phyloP scores from a whole-genome alignment of 2,888 invertebrate genomes.

The Agriotes lineatus region DNA sequence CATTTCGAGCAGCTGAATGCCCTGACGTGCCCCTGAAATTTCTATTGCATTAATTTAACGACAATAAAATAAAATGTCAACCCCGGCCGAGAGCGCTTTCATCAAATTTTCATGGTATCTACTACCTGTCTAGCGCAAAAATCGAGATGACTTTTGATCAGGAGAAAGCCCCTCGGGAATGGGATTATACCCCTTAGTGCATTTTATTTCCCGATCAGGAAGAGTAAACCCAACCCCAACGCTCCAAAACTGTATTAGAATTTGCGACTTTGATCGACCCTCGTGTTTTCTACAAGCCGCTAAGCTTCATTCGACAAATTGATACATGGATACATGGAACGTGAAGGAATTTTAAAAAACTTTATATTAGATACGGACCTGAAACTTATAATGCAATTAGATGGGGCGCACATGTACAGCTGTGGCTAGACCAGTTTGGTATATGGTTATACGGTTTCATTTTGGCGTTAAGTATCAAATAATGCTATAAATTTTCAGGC shows the following conservation, averaged over 20 bases:
- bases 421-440: too few relatives aligned
- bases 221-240: conserved; percentile 41
- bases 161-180: conserved; percentile 44
- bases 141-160: conserved; percentile 49
- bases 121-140: conserved; percentile 42
- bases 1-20: conserved; percentile 28
- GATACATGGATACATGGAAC: conserved; percentile 37
- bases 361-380: too few relatives aligned
- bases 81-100: conserved; percentile 27
- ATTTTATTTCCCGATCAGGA: conserved; percentile 52
- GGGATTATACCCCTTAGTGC: conserved; percentile 51
- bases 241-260: conserved; percentile 45
- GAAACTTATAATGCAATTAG: too few relatives aligned
- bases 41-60: conserved; percentile 39
- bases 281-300: conserved; percentile 39
- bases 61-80: conserved; percentile 41
- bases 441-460: too few relatives aligned
- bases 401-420: too few relatives aligned
- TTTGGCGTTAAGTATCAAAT: too few relatives aligned
- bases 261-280: conserved; percentile 49
- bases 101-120: conserved; percentile 42
- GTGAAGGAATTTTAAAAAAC: conserved; percentile 26
- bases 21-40: conserved; percentile 19
- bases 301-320: conserved; percentile 44
- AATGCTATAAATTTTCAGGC: too few relatives aligned